Conservation (phyloP, 2,797 vertebrate genomes). For the Alca torda region DNA sequence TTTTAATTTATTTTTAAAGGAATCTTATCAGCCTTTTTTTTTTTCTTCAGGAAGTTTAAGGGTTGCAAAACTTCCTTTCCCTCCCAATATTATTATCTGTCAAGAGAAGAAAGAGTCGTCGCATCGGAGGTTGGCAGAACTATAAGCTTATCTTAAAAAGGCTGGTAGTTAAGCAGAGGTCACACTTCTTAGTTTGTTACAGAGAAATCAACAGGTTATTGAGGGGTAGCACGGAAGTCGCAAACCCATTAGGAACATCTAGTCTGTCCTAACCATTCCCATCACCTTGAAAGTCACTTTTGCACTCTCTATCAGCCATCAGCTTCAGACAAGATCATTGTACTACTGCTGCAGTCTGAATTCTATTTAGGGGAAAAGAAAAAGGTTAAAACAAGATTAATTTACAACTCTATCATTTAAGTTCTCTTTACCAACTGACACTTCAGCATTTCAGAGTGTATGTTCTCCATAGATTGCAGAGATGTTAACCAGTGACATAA, state of each 20-base stretch:
- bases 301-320: not conserved
- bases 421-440: not conserved
- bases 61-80: slow-evolving; percentile 22
- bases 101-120: not conserved
- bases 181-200: not conserved
- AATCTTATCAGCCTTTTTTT: not conserved
- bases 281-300: not conserved
- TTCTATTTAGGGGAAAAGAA: not conserved
- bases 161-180: not conserved
- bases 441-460: not conserved
- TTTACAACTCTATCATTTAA: not conserved
- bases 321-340: not conserved
- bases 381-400: not conserved
- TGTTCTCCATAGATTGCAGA: not conserved
- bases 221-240: not conserved
- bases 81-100: not conserved
- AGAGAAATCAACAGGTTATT: not conserved
- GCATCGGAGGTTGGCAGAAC: not conserved
- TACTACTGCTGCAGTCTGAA: not conserved
- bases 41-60: not conserved
- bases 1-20: not conserved
- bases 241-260: not conserved
- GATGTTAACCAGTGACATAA: not conserved
- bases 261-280: not conserved
- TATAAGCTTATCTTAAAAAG: not conserved